Conservation (phyloP, 2,888 invertebrate genomes). For the Malacosoma neustria region DNA sequence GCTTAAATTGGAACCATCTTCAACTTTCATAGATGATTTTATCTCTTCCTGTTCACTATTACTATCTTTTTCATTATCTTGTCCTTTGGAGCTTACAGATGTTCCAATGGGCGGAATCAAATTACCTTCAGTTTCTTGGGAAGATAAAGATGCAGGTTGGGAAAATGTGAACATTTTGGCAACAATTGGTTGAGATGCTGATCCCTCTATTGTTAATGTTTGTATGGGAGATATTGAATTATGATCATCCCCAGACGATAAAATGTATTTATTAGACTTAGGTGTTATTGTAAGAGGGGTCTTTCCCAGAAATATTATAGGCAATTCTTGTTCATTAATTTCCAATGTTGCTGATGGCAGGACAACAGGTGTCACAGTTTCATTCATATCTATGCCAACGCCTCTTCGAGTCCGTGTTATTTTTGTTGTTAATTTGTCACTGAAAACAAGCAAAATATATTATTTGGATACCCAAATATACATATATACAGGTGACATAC, state of each 20-base stretch:
- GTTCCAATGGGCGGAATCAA: slow-evolving; percentile 26
- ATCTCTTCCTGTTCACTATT: too few relatives aligned
- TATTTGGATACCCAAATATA: too few relatives aligned
- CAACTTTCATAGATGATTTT: too few relatives aligned
- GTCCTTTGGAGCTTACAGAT: slow-evolving; percentile 37
- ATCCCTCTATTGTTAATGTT: too few relatives aligned
- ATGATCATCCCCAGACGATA: too few relatives aligned
- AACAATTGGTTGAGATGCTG: slow-evolving; percentile 6
- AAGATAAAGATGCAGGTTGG: slow-evolving; percentile 32
- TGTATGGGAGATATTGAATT: too few relatives aligned
- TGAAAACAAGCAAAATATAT: slow-evolving; percentile 22
- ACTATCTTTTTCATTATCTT: too few relatives aligned
- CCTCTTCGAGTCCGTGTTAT: slow-evolving; percentile 32
- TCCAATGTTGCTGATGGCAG: slow-evolving; percentile 38
- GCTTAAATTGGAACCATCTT: too few relatives aligned
- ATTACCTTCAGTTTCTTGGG: slow-evolving; percentile 15
- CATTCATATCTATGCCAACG: slow-evolving; percentile 14
- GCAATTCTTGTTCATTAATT: slow-evolving; percentile 45
- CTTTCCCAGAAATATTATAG: slow-evolving; percentile 28
- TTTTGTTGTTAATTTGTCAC: slow-evolving; percentile 38
- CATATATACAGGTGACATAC: too few relatives aligned
- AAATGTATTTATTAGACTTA: too few relatives aligned
- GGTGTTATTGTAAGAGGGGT: too few relatives aligned
- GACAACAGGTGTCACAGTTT: slow-evolving; percentile 23
- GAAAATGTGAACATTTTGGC: slow-evolving; percentile 34